These are phyloP conservation scores for Fratercula arctica DNA, from an alignment of 2,797 vertebrate species.

Conservation along the genomic window DNA sequence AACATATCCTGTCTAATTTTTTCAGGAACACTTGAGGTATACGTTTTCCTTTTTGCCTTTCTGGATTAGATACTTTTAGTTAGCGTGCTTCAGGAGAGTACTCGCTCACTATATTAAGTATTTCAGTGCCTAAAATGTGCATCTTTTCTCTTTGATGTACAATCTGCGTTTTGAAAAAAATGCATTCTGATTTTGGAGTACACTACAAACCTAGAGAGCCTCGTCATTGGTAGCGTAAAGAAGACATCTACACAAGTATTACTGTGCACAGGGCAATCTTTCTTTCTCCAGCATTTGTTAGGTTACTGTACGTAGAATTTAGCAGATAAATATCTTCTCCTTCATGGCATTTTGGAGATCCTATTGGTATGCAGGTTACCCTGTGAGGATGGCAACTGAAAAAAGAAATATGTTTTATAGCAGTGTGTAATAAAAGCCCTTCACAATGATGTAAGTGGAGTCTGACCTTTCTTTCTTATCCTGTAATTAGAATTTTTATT, in stretches of 20 bases:
- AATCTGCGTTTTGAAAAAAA: constrained; percentile 2
- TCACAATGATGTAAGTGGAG: constrained; percentile 66
- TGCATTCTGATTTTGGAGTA: constrained; percentile 52
- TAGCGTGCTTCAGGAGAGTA: not conserved
- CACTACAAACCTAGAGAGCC: constrained; percentile 14
- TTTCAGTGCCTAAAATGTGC: constrained; percentile 36
- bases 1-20: constrained; percentile 13
- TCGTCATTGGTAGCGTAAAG: constrained; percentile 73
- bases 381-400: constrained; percentile 60
- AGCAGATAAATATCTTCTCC: constrained; percentile 72
- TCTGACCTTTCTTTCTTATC: constrained; percentile 73
- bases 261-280: constrained; percentile 63
- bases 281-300: constrained; percentile 73
- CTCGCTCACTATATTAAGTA: constrained; percentile 43
- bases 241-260: constrained; percentile 68
- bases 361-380: constrained; percentile 72
- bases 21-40: constrained; percentile 30
- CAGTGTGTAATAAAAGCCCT: constrained; percentile 68
- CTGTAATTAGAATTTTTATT: constrained; percentile 75
- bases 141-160: constrained; percentile 39
- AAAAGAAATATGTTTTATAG: constrained; percentile 70
- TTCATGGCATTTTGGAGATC: constrained; percentile 72
- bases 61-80: constrained; percentile 41
- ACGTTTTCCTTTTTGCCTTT: constrained; percentile 37
- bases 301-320: constrained; percentile 70